Evolutionary conservation across 2,113 vertebrate species (phyloP), one percentile per base, ranked within the genome.

Genomic region (Cynocephalus volans): DNA sequence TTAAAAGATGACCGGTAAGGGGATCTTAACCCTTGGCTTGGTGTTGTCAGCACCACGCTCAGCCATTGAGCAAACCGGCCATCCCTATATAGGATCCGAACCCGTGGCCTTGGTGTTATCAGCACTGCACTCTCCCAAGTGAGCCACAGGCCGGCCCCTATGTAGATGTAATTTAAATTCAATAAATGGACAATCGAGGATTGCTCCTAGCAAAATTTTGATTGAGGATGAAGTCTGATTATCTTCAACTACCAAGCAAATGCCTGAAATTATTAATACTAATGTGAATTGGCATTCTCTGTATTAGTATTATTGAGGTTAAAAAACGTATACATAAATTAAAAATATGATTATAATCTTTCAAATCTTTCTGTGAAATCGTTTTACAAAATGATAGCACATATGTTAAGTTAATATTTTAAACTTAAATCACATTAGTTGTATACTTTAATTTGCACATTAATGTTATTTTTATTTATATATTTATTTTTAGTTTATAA

Each of bases 401-500:
- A 45, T 52, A 52, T 26, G 31, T 23, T 82, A 79, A 60, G 31
- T 23, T 82, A 79, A 60, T 60, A 13, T 70, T 60, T 83, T 93
- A 26, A 79, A 88, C 36, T 92, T 60, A 92, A 90, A 62, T 64
- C 81, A 19, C 1, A 36, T 87, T 87, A 26, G 58, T 62, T 67
- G 31, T 70, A 87, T 45, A 64, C 18, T 19, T 67, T 75, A 18
- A 84, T n/a, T 91, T 76, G 14, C 4, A 83, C 58, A 67, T 86
- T 65, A 60, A 83, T 88, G 52, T 93, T 17, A 10, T 45, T 70
- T 82, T 45, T 54, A n/a, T 52, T 48, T 96, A 23, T 64, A 8
- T 54, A 72, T 76, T 90, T 95, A 72, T 48, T 93, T 79, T 65
- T 45, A 73, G 41, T 84, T 83, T 58, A 56, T 56, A 90, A 54